Evolutionary conservation across 2,888 invertebrate species (phyloP).

Genomic region (Aphodius sticticus): DNA sequence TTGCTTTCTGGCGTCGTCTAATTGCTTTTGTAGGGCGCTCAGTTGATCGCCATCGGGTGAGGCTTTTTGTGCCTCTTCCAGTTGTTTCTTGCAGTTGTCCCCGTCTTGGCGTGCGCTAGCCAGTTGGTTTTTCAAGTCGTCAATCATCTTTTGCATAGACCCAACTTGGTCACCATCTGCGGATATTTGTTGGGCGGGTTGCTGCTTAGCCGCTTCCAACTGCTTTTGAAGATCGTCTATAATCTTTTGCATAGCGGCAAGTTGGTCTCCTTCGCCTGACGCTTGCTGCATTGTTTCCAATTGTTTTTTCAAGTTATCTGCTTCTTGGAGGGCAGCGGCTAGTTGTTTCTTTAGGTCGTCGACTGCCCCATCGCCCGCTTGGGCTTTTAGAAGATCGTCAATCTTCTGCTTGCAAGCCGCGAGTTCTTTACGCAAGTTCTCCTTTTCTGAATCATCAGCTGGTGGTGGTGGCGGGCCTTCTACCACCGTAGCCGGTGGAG

Average conservation of each 20-base stretch:
- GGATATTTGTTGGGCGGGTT: too few species aligned
- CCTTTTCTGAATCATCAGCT: slow-evolving; percentile 8
- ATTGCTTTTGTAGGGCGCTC: not conserved
- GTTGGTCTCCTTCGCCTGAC: slow-evolving; percentile 15
- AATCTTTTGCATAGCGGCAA: slow-evolving; percentile 4
- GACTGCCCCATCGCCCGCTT: not conserved
- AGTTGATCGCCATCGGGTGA: slow-evolving; percentile 15
- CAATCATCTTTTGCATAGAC: slow-evolving; percentile 27
- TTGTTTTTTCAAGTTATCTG: slow-evolving; percentile 25
- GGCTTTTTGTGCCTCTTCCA: slow-evolving; percentile 7
- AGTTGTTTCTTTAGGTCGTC: slow-evolving; percentile 25
- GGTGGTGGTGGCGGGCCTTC: not conserved
- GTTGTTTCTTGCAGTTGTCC: slow-evolving; percentile 25
- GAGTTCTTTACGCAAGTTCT: slow-evolving; percentile 20
- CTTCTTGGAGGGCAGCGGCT: not conserved
- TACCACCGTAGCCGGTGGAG: not conserved
- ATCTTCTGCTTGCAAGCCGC: slow-evolving; percentile 16
- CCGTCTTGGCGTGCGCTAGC: not conserved
- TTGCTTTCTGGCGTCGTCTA: slow-evolving; percentile 20
- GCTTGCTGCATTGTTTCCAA: slow-evolving; percentile 11
- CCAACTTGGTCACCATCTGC: not conserved
- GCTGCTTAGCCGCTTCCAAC: not conserved
- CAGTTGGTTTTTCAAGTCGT: slow-evolving; percentile 16
- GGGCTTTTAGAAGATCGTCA: slow-evolving; percentile 27
- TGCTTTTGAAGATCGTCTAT: not conserved